Percentiles rank a stretch among this genome's conserved stretches.
phyloP scores from a whole-genome alignment of 2,888 invertebrate genomes.

The Camptogramma bilineatum region DNA sequence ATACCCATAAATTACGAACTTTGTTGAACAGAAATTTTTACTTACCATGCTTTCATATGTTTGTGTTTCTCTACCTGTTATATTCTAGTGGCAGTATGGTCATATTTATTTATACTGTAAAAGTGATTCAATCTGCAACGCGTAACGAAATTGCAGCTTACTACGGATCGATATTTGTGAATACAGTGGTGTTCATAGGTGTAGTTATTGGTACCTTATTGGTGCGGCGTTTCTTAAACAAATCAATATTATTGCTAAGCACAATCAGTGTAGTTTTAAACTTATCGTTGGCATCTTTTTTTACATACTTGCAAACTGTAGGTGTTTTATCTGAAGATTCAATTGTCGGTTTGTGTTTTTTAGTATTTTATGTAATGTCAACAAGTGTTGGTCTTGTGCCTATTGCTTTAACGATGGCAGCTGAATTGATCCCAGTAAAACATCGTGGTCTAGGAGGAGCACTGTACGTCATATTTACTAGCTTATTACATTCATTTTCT shows the following conservation, averaged over 20 bases:
- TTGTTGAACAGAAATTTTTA: constrained; percentile 31
- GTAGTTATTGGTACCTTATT: background rate
- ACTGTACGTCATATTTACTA: constrained; percentile 33
- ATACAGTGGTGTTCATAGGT: constrained; percentile 8
- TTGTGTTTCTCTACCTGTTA: constrained; percentile 18
- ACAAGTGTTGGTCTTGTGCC: constrained; percentile 29
- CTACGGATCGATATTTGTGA: constrained; percentile 17
- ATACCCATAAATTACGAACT: background rate
- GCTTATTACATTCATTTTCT: constrained; percentile 31
- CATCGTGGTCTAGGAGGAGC: constrained; percentile 39
- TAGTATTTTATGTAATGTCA: constrained; percentile 27
- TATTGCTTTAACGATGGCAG: constrained; percentile 30
- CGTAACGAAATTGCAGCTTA: constrained; percentile 22
- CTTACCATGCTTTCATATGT: constrained; percentile 29
- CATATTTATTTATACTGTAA: constrained; percentile 24
- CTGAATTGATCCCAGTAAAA: constrained; percentile 40
- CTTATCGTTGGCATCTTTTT: constrained; percentile 10
- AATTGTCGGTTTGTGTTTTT: constrained; percentile 27
- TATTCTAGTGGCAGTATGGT: constrained; percentile 31
- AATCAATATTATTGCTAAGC: constrained; percentile 20
- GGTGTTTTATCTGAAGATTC: constrained; percentile 33
- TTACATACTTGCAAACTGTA: constrained; percentile 28
- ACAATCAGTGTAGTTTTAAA: constrained; percentile 11
- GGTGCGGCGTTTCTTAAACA: constrained; percentile 23
- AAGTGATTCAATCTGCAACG: constrained; percentile 27